A percentile compares a stretch with the other conserved stretches of the same genome.
Conservation (phyloP, 1,140 invertebrate genomes). For the Atta colombica region DNA sequence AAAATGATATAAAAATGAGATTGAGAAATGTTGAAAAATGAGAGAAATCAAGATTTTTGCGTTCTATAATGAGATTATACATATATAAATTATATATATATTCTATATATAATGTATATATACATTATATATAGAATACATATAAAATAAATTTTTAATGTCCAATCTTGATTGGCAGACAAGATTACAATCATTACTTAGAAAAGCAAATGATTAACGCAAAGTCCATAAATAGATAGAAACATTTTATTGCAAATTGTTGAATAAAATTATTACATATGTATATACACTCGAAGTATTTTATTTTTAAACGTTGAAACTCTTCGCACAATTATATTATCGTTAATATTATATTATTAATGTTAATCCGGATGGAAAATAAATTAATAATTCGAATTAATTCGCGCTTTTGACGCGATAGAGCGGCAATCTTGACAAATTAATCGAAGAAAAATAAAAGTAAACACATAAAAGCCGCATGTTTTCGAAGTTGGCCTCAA, state of each 20-base stretch:
- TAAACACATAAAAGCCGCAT: background rate
- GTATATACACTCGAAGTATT: constrained; percentile 27
- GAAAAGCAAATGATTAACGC: constrained; percentile 14
- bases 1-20: too few relatives aligned
- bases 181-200: constrained; percentile 17
- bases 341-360: constrained; percentile 24
- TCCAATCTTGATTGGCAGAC: constrained; percentile 10
- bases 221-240: background rate
- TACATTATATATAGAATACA: background rate
- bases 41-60: constrained; percentile 27
- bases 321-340: constrained; percentile 29
- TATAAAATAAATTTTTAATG: constrained; percentile 4
- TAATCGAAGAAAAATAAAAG: background rate
- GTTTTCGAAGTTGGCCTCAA: background rate
- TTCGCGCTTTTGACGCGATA: background rate
- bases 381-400: background rate
- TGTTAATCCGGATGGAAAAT: background rate
- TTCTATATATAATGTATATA: constrained; percentile 45
- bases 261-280: constrained; percentile 34
- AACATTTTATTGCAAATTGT: constrained; percentile 48
- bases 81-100: constrained; percentile 26
- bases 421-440: constrained; percentile 31
- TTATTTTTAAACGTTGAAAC: constrained; percentile 52
- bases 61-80: constrained; percentile 28
- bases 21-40: background rate